Evolutionary conservation across 2,888 invertebrate species (phyloP), one percentile per base, ranked within the genome.

Genomic region (Cephus pygmeus): DNA sequence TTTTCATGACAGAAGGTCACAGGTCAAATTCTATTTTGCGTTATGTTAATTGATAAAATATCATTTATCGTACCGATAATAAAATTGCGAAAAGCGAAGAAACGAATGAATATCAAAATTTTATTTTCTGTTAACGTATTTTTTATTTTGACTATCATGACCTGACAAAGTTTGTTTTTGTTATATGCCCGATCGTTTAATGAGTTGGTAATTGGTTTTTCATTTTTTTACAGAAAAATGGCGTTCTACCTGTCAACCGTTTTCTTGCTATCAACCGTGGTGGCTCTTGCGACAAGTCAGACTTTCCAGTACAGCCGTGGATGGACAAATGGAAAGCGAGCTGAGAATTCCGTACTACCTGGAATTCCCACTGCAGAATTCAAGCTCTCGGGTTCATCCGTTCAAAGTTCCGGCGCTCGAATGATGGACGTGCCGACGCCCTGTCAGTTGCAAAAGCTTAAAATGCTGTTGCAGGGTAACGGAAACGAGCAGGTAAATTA

Each of bases 291-390:
- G 74, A 88, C 93, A 0, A 94, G 94, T 0, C 96, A 96, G 91
- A 96, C 95, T 11, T 96, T 96, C 92, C 96, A 96, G 87, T 96
- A 96, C 90, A 96, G 95, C 69, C 92, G 95, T 0, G 96, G 96
- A 9, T 96, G 96, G 96, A 96, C 95, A 81, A 96, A 95, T 87
- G 96, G 96, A 34, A 95, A 95, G 86, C 91, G 95, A 0, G 85
- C 88, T n/a, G 84, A 79, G 34, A 68, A 76, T 40, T 68, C n/a
- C 77, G 68, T 82, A n/a, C 68, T 69, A 76, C 88, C 88, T 69
- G 78, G 81, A 74, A 83, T 80, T 81, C 80, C 76, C 80, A 23
- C 23, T 56, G 78, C 76, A 33, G 69, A 79, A 30, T 75, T 76
- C 31, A 73, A 69, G 9, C n/a, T 36, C 56, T 71, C 71, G 2